Base-by-base conservation (phyloP, 2,113 vertebrate genomes). In the Clarias magur region DNA sequence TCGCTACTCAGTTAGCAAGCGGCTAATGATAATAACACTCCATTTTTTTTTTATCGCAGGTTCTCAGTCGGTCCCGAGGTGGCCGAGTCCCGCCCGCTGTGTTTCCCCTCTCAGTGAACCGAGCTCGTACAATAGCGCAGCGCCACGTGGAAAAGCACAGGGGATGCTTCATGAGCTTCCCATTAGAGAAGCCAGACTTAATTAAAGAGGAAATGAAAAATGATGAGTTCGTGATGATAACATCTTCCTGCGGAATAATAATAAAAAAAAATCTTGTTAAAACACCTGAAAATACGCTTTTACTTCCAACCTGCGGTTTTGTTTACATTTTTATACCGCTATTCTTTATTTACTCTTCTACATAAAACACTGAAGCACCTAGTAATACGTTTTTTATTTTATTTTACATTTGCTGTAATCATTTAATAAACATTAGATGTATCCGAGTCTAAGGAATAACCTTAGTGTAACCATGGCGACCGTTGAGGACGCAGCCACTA, bases 81-180 rank as follows among this genome's bases (percentile, higher is more conserved):
- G 15, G 11, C 30, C 34, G 9, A 5, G 48, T 48, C 6, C 48
- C 30, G 6, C 54, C 30, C 0, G 54, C 68, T 23, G 53, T 56
- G 27, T 54, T 30, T 83, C 54, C 42, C 63, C 27, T 56, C 27
- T 70, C n/a, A 7, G 30, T 21, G 65, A 84, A 38, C 2, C 53
- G 53, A 84, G 67, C 67, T 17, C 27, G 68, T 42, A 60, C 70
- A 84, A 84, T 42, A 84, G 83, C 68, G 21, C 83, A 84, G 34
- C 56, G 57, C 83, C 83, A 85, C 70, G 83, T 75, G 23, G n/a
- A 73, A 60, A 60, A 30, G 62, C 83, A 62, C 83, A 42, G 12
- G 63, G 21, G 83, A 23, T 23, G 23, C 2, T 72, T 34, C 67
- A 84, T 23, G 13, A 15, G 23, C 30, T 23, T 16, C 11, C 80